These are phyloP conservation scores for Heliconius charithonia DNA, from an alignment of 2,888 invertebrate species.

Conservation along the genomic window DNA sequence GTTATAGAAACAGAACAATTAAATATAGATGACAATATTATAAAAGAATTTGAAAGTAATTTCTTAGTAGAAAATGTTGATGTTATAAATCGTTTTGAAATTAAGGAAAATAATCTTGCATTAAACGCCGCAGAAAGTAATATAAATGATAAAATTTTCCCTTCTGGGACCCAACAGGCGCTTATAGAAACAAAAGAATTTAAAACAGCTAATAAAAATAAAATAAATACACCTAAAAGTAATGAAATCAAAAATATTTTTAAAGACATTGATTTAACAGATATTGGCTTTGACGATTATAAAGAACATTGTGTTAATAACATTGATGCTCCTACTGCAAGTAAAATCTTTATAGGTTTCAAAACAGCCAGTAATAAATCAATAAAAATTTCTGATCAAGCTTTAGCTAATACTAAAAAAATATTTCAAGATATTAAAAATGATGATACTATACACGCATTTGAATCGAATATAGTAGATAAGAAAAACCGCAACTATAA, in stretches of 20 bases:
- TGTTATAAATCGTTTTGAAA: background rate
- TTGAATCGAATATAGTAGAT: background rate
- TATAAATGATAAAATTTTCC: background rate
- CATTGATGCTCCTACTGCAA: conserved; percentile 2
- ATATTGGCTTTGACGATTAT: background rate
- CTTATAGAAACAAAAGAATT: background rate
- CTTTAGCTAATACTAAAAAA: conserved; percentile 56
- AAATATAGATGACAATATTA: conserved; percentile 43
- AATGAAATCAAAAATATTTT: conserved; percentile 21
- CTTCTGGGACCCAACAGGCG: background rate
- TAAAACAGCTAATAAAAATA: conserved; percentile 22
- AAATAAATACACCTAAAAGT: conserved; percentile 8
- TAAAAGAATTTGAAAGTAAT: conserved; percentile 47
- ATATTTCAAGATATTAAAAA: conserved; percentile 55
- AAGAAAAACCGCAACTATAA: background rate
- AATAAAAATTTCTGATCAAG: conserved; percentile 60
- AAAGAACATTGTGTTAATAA: background rate
- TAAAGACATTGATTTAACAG: conserved; percentile 28
- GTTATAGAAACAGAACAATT: conserved; percentile 26
- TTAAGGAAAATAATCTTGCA: conserved; percentile 1
- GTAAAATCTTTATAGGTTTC: conserved; percentile 56
- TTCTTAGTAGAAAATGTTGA: conserved; percentile 54
- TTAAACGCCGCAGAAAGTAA: background rate
- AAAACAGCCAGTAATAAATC: conserved; percentile 68
- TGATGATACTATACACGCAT: background rate